phyloP scores from a whole-genome alignment of 2,797 vertebrate genomes.

The Catamblyrhynchus diadema region DNA sequence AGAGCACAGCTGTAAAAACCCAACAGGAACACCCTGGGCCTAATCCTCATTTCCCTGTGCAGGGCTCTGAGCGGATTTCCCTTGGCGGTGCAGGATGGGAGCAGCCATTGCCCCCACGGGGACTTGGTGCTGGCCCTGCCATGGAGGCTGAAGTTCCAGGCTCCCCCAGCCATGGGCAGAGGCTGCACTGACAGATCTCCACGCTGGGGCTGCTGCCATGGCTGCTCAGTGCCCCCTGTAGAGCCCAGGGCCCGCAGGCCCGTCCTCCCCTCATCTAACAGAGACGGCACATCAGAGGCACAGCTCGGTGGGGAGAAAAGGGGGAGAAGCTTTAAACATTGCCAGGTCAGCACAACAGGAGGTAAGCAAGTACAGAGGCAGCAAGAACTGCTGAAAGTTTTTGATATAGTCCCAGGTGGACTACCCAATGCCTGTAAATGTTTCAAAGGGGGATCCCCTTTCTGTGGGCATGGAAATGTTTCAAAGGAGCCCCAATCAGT shows the following conservation, averaged over 20 bases:
- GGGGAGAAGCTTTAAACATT: slow-evolving; percentile 29
- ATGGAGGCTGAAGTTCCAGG: neutral
- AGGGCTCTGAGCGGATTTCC: neutral
- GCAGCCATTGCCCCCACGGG: accelerated
- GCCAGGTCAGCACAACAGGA: slow-evolving; percentile 31
- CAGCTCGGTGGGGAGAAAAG: neutral
- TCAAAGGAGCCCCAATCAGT: slow-evolving; percentile 46
- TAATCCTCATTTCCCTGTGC: accelerated
- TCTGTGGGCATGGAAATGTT: slow-evolving; percentile 30
- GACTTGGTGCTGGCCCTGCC: accelerated
- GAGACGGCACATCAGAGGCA: slow-evolving; percentile 36
- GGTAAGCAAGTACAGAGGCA: slow-evolving; percentile 42
- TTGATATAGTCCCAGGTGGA: slow-evolving; percentile 25
- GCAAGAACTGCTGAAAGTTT: slow-evolving; percentile 33
- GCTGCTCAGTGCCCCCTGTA: neutral
- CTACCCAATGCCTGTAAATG: slow-evolving; percentile 33
- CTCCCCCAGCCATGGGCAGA: neutral
- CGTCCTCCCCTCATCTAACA: neutral
- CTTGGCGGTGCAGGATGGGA: accelerated
- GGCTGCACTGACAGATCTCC: neutral
- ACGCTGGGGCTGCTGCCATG: neutral
- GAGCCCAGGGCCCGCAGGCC: neutral
- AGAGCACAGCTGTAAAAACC: neutral
- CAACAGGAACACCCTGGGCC: neutral
- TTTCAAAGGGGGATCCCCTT: slow-evolving; percentile 56